A percentile compares a stretch with the other conserved stretches of the same genome.
phyloP scores from a whole-genome alignment of 2,888 invertebrate genomes.

The Aplocera efformata region DNA sequence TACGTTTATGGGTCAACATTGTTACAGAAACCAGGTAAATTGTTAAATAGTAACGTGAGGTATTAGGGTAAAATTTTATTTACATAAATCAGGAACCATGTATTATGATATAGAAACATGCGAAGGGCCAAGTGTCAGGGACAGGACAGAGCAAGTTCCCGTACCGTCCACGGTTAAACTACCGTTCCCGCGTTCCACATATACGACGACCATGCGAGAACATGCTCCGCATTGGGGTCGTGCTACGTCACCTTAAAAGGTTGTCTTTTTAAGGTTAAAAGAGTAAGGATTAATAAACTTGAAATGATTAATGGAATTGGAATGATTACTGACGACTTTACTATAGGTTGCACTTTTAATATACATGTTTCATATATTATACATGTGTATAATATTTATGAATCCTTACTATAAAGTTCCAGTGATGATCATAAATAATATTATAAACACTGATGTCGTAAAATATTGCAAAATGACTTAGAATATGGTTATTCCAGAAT shows the following conservation, averaged over 20 bases:
- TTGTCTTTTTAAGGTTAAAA: conserved; percentile 27
- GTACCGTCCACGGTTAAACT: conserved; percentile 53
- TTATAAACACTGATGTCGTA: too few species aligned
- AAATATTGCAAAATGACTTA: conserved; percentile 18
- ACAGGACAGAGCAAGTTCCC: conserved; percentile 55
- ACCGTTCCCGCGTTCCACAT: conserved; percentile 76
- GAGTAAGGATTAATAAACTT: conserved; percentile 22
- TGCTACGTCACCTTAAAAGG: conserved; percentile 34
- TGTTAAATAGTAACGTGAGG: conserved; percentile 11
- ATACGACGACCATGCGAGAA: conserved; percentile 47
- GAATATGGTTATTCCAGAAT: conserved; percentile 57
- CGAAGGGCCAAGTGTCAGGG: conserved; percentile 52
- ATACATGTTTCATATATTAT: too few species aligned
- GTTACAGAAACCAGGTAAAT: conserved; percentile 7
- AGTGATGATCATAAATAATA: too few species aligned
- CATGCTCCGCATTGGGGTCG: conserved; percentile 49
- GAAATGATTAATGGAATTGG: conserved; percentile 10
- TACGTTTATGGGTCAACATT: conserved; percentile 8
- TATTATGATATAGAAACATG: conserved; percentile 43
- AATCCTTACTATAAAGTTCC: too few species aligned
- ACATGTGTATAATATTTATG: too few species aligned
- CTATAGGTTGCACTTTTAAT: too few species aligned
- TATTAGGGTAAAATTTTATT: conserved; percentile 9
- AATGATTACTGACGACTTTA: neutral
- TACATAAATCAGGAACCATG: conserved; percentile 21